A percentile compares a stretch with the other conserved stretches of the same genome.
Conservation (phyloP, 2,113 vertebrate species). For the Ammodytes dubius region DNA sequence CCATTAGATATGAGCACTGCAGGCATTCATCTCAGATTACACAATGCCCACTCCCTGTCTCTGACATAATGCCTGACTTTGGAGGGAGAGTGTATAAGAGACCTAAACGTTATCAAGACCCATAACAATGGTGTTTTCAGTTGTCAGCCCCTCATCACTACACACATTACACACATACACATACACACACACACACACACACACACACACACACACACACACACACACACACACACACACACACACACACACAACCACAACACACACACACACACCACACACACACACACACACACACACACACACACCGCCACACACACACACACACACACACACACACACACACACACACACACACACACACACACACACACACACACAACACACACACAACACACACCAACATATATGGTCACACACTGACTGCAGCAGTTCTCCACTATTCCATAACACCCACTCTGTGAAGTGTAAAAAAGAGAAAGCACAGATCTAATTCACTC, state of each 20-base stretch:
- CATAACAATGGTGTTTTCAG: constrained; percentile 37
- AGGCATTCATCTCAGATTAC: constrained; percentile 40
- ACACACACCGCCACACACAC: background rate
- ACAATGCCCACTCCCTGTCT: constrained; percentile 46
- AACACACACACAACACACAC: no score
- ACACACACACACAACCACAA: no score
- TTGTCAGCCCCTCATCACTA: constrained; percentile 53
- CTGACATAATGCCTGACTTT: constrained; percentile 42
- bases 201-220: background rate
- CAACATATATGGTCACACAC: constrained; percentile 8
- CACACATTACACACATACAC: constrained; percentile 34
- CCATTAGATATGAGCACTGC: constrained; percentile 12
- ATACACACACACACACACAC: constrained; percentile 24
- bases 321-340: constrained; percentile 5
- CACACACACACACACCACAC: background rate
- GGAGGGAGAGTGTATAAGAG: constrained; percentile 26
- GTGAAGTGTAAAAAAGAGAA: constrained; percentile 65
- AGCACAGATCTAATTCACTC: constrained; percentile 75
- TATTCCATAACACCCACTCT: constrained; percentile 67
- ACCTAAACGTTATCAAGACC: constrained; percentile 53
- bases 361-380: no score
- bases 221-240: no score
- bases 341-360: constrained; percentile 22
- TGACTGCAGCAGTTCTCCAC: constrained; percentile 64
- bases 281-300: background rate